A percentile compares a stretch with the other conserved stretches of the same genome.
These are phyloP conservation scores for Luscinia luscinia DNA, from an alignment of 2,797 vertebrate species.

Conservation along the genomic window DNA sequence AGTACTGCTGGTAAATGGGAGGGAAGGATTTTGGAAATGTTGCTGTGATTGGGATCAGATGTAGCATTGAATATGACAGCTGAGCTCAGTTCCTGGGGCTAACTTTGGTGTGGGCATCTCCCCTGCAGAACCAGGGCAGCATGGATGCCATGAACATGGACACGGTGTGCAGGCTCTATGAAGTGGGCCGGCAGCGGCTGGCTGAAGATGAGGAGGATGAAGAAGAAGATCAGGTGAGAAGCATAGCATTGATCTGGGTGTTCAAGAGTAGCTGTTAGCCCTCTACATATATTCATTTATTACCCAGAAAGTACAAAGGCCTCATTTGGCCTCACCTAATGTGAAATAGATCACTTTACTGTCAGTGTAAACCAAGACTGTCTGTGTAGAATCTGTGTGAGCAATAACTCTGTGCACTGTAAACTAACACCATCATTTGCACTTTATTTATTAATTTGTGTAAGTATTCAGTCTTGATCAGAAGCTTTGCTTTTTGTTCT, in stretches of 20 bases:
- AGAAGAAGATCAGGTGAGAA: slow-evolving; percentile 95
- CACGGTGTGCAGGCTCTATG: slow-evolving; percentile 95
- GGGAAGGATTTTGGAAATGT: background rate
- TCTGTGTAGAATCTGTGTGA: background rate
- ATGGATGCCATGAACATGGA: slow-evolving; percentile 96
- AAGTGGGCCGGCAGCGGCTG: slow-evolving; percentile 95
- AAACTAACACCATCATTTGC: background rate
- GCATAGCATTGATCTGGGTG: background rate
- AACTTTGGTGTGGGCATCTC: background rate
- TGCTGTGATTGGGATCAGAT: background rate
- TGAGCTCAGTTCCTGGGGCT: background rate
- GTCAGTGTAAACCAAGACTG: background rate
- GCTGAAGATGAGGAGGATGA: slow-evolving; percentile 99
- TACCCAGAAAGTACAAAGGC: background rate
- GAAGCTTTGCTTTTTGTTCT: background rate
- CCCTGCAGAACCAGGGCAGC: slow-evolving; percentile 89
- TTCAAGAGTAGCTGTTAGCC: background rate
- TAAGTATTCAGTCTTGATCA: background rate
- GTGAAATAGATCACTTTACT: background rate
- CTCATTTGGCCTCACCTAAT: background rate
- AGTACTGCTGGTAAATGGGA: background rate
- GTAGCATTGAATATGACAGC: background rate
- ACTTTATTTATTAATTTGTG: background rate
- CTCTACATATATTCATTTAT: background rate
- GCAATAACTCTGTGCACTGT: background rate